Conservation (phyloP, 2,888 invertebrate species). For the Eilema sororculum region DNA sequence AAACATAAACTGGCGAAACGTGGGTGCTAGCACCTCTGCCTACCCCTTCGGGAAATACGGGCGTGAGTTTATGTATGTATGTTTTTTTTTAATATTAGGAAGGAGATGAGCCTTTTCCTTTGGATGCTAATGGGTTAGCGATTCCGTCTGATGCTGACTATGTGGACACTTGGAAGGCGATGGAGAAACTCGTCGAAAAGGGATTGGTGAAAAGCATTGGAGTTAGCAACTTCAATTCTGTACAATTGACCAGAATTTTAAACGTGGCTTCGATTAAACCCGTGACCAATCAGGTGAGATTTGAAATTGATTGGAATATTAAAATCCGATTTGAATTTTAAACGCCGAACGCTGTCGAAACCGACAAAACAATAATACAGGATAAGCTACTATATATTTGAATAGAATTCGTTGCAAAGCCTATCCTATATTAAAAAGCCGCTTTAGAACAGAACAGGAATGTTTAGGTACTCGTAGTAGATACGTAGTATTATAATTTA, state of each 20-base stretch:
- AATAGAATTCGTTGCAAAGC: not conserved
- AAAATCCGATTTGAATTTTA: conserved; percentile 76
- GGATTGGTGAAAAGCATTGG: conserved; percentile 90
- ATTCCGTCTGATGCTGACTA: conserved; percentile 88
- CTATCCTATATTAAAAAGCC: not conserved
- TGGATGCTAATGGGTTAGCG: conserved; percentile 84
- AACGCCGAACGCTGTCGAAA: conserved; percentile 45
- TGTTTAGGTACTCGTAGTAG: not conserved
- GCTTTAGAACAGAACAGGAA: not conserved
- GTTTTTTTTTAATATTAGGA: conserved; percentile 77
- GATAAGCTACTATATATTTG: conserved; percentile 6
- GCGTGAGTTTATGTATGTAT: no score
- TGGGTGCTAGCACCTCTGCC: no score
- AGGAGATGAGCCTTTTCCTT: conserved; percentile 87
- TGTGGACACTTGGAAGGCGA: conserved; percentile 89
- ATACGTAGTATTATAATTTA: no score
- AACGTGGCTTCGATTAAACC: conserved; percentile 86
- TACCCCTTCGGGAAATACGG: no score
- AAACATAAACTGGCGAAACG: no score
- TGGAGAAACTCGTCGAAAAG: conserved; percentile 89
- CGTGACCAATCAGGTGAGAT: conserved; percentile 86
- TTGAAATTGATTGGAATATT: conserved; percentile 32
- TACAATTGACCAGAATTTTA: conserved; percentile 89
- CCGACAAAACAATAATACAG: conserved; percentile 7
- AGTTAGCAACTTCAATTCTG: conserved; percentile 91